phyloP scores from a whole-genome alignment of 1,140 invertebrate genomes.

The Cardiocondyla obscurior region DNA sequence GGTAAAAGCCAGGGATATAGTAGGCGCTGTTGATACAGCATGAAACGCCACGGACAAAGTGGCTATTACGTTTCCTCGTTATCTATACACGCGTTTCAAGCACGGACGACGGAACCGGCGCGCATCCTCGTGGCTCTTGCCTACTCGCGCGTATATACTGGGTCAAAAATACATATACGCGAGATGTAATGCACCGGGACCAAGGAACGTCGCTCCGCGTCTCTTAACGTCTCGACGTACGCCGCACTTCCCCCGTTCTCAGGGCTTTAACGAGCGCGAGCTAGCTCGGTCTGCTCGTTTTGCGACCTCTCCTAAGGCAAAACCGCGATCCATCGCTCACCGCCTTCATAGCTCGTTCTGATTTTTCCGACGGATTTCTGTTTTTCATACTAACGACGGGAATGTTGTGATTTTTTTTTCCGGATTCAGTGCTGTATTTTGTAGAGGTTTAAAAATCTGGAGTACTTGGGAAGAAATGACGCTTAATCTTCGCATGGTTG shows the following conservation, averaged over 20 bases:
- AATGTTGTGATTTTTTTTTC: conserved; percentile 24
- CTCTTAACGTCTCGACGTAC: neutral
- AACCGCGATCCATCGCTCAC: conserved; percentile 9
- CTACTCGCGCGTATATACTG: conserved; percentile 41
- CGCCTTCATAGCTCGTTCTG: neutral
- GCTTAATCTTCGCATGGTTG: conserved; percentile 25
- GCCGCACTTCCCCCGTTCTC: conserved; percentile 1
- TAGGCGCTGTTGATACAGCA: conserved; percentile 51
- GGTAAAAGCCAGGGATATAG: conserved; percentile 43
- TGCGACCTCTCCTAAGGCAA: conserved; percentile 12
- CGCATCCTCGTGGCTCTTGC: neutral
- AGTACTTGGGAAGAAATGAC: neutral
- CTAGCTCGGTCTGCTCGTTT: neutral
- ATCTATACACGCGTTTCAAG: conserved; percentile 62
- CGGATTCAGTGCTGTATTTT: neutral
- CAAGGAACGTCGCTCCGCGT: conserved; percentile 28
- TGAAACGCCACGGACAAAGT: conserved; percentile 59
- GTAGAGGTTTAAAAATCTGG: conserved; percentile 7
- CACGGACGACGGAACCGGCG: conserved; percentile 35
- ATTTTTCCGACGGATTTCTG: neutral
- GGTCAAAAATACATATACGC: conserved; percentile 58
- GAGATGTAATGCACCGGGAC: neutral
- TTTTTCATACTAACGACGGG: conserved; percentile 22
- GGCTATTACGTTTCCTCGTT: conserved; percentile 68
- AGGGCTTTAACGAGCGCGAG: conserved; percentile 27